Evolutionary conservation across 2,888 invertebrate species (phyloP), one percentile per base, ranked within the genome.

Genomic region (Galeopsomyia nigrocyanea): DNA sequence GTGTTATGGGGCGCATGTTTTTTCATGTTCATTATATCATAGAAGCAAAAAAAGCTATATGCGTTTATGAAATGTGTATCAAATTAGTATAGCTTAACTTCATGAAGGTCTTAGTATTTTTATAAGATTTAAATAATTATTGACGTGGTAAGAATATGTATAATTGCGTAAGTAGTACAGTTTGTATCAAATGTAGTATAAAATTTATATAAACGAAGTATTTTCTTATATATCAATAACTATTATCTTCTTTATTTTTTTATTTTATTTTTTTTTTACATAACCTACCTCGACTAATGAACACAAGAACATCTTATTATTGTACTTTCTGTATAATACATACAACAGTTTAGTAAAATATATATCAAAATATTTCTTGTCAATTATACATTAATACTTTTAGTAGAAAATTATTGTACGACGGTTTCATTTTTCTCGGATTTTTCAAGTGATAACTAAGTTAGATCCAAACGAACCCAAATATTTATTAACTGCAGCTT

Each of bases 401-500:
- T 39, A 39, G 39, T 39, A 10, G 10, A 39, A 7, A 39, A 39
- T 39, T 39, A 13, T 39, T 39, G 10, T 39, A 39, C 39, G 39
- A 7, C 31, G 31, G 31, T 31, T 39, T 3, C 5, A 26, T 26
- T 26, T 26, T 26, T n/a, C n/a, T 31, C 31, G 39, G 39, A 13
- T 39, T 10, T 3, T 21, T 70, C 47, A 67, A 55, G 31, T 21
- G 49, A 62, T 66, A 31, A 16, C 47, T n/a, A 72, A 57, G 62
- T 75, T 80, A 14, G 79, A 77, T 65, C 80, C 79, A 46, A 82
- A 80, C 3, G 83, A 79, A 58, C 82, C 82, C 21, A 85, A 76
- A 62, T 83, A 84, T 70, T 84, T 84, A 60, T 78, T 84, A 63
- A 85, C 82, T 10, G 85, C 85, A 16, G 83, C 80, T 69, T 84